Base-by-base conservation (phyloP, 2,797 vertebrate genomes). In the Aulostomus chinensis region DNA sequence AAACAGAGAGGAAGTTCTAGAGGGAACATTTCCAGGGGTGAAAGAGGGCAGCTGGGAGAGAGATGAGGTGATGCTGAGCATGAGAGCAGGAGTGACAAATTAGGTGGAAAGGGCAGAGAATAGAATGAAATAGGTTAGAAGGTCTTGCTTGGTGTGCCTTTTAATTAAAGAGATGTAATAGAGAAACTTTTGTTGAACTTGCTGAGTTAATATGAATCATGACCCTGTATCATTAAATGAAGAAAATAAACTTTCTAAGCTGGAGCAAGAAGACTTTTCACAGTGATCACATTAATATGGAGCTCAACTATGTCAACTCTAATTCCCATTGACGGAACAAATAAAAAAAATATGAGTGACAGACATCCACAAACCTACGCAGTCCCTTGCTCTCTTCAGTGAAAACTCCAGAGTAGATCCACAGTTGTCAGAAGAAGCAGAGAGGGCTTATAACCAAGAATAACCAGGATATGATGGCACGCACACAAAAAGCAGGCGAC, bases 221-320 rank as follows among this genome's bases (percentile, higher is more conserved):
- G 47, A 34, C 43, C 36, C 31, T 14, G 54, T 75, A 76, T 73
- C 58, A 79, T 67, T 75, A 76, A 52, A 38, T 18, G 29, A 58
- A 51, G 58, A 70, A 45, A 33, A 81, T 78, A 76, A 86, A 80
- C 68, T 79, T 7, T 71, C 39, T 2, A 22, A 58, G 47, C 52
- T 40, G 54, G 53, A 26, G 31, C n/a, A n/a, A n/a, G 40, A 56
- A 65, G 38, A 51, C 68, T 62, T 47, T 48, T 66, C 8, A 15
- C 1, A n/a, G 32, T 78, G 81, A 89, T 86, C 65, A 78, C 57
- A 76, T 86, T 85, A 83, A 85, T 73, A 82, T 72, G 62, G 76
- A 85, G 69, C 76, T 78, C 75, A 68, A 64, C 68, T 78, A 78
- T 76, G 63, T 73, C 76, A 72, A 84, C 81, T 79, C 40, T 72